These are phyloP conservation scores for Lytechinus pictus DNA, from an alignment of 35 echinoderm and acorn worm species.

Conservation along the genomic window DNA sequence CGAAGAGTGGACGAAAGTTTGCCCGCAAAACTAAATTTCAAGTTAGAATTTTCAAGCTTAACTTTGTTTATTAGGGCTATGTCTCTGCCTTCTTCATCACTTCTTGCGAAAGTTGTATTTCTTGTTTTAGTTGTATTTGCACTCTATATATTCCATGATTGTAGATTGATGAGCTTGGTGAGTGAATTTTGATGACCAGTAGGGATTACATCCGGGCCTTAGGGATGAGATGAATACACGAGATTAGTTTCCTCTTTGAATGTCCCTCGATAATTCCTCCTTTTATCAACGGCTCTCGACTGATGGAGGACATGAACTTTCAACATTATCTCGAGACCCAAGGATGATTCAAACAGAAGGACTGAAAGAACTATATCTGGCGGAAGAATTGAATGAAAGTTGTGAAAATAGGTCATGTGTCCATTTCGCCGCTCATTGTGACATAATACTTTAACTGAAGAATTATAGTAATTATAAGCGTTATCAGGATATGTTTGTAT, in stretches of 20 bases:
- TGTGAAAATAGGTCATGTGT: not conserved
- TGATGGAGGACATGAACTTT: not conserved
- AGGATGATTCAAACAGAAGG: conserved; percentile 2
- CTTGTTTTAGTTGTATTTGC: not conserved
- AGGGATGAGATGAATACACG: not conserved
- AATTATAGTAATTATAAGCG: not conserved
- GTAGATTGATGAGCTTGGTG: not conserved
- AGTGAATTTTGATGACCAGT: conserved; percentile 1
- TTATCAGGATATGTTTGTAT: not conserved
- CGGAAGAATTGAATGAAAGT: not conserved
- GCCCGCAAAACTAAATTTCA: too few species aligned
- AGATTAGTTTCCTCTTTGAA: not conserved
- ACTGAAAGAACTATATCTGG: not conserved
- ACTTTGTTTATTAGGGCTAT: too few species aligned
- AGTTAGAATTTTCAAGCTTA: too few species aligned
- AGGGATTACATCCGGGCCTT: not conserved
- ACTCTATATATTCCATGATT: not conserved
- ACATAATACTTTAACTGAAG: not conserved
- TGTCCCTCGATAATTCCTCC: not conserved
- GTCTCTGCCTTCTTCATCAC: too few species aligned
- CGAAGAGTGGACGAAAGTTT: too few species aligned
- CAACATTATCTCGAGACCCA: not conserved
- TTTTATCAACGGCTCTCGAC: not conserved
- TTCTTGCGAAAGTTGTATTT: not conserved
- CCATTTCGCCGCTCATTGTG: not conserved